Base-by-base conservation (phyloP, 2,888 invertebrate genomes). In the Lordiphosa andalusiaca region DNA sequence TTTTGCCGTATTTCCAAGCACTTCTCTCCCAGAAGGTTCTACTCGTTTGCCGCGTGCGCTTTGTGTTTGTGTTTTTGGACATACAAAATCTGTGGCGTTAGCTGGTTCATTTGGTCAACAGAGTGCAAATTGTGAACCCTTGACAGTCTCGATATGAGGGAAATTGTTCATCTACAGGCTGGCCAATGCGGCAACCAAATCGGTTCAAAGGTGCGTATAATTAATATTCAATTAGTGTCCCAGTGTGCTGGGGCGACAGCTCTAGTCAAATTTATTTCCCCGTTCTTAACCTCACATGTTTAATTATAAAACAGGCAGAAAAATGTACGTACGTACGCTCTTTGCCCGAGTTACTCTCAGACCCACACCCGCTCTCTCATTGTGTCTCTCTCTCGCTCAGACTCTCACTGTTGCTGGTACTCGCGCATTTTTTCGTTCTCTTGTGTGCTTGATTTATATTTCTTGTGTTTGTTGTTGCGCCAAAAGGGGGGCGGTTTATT, bases 121-220 rank as follows among this genome's bases (percentile, higher is more conserved):
- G 16, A 57, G 19, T 37, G 9, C 9, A 51, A 42, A 36, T 33
- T 21, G 38, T 23, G 39, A 55, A 30, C 37, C 35, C 33, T 35
- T 21, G 13, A 33, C 33, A 33, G 44, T 16, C 6, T 53, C 65
- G 83, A 90, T 80, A 96, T 96, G 96, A 93, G 96, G 91, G 96
- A 96, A 93, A 96, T 96, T 86, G 95, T 96, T 73, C 96, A 96
- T 90, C 91, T 96, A 69, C 96, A 96, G 90, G 96, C 94, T 62
- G 96, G 96, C 61, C 96, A 96, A 90, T 96, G 96, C 89, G 96
- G 96, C 69, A 96, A 96, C 89, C 96, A 97, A 91, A 96, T 97
- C 87, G 96, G 96, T 75, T 95, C 96, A 66, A 96, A 96, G 94
- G 96, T 96, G 76, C 67, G 89, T 87, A 80, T 82, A 58, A 61